phyloP scores from a whole-genome alignment of 1,140 invertebrate species.

The Ceratosolen fusciceps region DNA sequence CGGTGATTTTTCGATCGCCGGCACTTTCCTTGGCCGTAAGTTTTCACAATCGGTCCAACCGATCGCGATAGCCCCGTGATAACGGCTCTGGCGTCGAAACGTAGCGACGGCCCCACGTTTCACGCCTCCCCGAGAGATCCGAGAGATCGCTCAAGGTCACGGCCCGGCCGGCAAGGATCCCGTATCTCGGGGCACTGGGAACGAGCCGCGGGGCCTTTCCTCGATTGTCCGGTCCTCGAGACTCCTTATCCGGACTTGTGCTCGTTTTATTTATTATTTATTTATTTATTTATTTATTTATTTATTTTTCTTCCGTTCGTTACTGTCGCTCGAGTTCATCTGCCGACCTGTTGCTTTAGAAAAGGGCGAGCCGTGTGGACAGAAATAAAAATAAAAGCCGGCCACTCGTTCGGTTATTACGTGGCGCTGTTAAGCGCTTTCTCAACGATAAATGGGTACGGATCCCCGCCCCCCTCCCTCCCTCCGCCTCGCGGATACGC shows the following conservation, averaged over 20 bases:
- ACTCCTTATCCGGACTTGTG: no score
- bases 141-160: neutral
- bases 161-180: neutral
- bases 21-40: neutral
- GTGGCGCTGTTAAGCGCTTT: conserved; percentile 29
- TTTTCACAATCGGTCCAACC: neutral
- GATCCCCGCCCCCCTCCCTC: neutral
- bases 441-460: conserved; percentile 35
- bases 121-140: neutral
- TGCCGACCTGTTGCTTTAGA: no score
- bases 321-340: no score
- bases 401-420: conserved; percentile 27
- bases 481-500: neutral
- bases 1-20: neutral
- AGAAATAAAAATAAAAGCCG: conserved; percentile 4
- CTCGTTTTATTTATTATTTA: no score
- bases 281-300: no score
- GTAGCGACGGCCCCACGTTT: no score
- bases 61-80: neutral
- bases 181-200: neutral
- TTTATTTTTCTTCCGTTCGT: no score
- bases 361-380: neutral
- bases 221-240: no score
- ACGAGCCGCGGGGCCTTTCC: neutral
- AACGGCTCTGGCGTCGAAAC: neutral